Conservation (phyloP, 2,888 invertebrate species). For the Heteropelma amictum region DNA sequence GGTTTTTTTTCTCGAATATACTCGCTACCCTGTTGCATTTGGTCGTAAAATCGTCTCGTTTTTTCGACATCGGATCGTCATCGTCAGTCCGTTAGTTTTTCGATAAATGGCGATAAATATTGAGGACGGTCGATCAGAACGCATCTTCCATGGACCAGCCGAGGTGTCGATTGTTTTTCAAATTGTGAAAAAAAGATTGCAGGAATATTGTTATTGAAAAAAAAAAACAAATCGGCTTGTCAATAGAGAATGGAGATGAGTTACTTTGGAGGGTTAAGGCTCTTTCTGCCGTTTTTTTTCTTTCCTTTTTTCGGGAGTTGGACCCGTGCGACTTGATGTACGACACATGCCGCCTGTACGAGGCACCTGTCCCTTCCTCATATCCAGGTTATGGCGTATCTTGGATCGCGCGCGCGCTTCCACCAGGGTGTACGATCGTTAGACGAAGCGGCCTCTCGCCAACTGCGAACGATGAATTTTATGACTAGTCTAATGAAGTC, state of each 20-base stretch:
- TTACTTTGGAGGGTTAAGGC: constrained; percentile 13
- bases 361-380: constrained; percentile 62
- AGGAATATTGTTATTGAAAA: neutral
- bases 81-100: too few species aligned
- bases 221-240: neutral
- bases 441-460: constrained; percentile 66
- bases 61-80: too few species aligned
- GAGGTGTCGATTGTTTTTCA: too few species aligned
- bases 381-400: constrained; percentile 38
- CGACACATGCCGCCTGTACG: constrained; percentile 16
- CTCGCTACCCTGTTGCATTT: too few species aligned
- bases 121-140: too few species aligned
- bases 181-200: too few species aligned
- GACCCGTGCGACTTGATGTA: constrained; percentile 38
- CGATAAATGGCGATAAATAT: too few species aligned
- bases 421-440: constrained; percentile 45
- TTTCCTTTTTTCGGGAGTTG: constrained; percentile 11
- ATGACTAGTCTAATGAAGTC: constrained; percentile 75
- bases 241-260: neutral
- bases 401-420: too few species aligned
- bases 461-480: constrained; percentile 70
- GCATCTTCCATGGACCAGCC: too few species aligned
- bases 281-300: constrained; percentile 33
- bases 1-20: too few species aligned
- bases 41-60: too few species aligned